phyloP scores from a whole-genome alignment of 1,140 invertebrate species.

The Papilio polyxenes region DNA sequence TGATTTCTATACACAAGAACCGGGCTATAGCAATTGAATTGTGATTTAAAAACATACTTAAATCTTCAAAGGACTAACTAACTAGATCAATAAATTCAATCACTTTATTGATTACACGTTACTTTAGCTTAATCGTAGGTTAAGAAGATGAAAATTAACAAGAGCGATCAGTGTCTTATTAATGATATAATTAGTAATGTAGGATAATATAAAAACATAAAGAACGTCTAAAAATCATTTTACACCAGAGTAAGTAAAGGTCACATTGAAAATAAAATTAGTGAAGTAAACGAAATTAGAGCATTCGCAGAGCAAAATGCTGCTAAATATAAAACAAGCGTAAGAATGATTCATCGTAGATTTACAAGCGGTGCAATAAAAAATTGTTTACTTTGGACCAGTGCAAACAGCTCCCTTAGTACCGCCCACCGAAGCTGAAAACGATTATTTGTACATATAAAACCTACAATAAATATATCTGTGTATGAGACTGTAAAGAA shows the following conservation, averaged over 20 bases:
- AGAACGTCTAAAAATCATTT: neutral
- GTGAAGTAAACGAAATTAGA: conserved; percentile 61
- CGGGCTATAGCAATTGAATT: too few species aligned
- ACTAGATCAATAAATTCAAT: neutral
- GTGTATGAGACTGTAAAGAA: neutral
- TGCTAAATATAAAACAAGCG: conserved; percentile 73
- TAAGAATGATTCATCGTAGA: conserved; percentile 60
- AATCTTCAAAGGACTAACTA: neutral
- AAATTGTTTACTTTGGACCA: conserved; percentile 75
- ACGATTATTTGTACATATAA: conserved; percentile 54
- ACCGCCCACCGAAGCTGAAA: conserved; percentile 80
- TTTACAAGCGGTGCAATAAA: conserved; percentile 68
- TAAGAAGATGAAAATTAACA: too few species aligned
- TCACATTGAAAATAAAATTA: conserved; percentile 48
- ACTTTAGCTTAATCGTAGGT: too few species aligned
- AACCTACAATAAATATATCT: conserved; percentile 24
- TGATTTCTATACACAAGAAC: too few species aligned
- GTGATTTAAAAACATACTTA: neutral
- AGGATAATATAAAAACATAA: neutral
- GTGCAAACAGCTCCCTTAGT: conserved; percentile 72
- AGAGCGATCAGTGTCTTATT: too few species aligned
- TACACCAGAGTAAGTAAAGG: conserved; percentile 35
- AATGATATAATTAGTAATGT: conserved; percentile 4
- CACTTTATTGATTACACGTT: neutral
- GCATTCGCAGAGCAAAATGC: conserved; percentile 55